Evolutionary conservation across 1,140 invertebrate species (phyloP).

Genomic region (Dysdera silvatica): DNA sequence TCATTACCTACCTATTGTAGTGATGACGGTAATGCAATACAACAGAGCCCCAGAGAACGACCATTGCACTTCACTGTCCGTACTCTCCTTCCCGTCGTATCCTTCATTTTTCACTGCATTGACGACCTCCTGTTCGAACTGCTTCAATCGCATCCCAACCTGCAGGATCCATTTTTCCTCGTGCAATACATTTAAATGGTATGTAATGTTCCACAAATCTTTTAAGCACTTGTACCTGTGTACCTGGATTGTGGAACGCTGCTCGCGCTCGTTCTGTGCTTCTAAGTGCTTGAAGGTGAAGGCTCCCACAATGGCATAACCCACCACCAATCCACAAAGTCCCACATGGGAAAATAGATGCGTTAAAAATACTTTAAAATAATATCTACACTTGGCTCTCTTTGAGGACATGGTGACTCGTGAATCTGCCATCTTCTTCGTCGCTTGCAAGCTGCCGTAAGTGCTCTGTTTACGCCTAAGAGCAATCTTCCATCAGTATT

Average conservation of each 20-base stretch:
- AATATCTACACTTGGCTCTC: slow-evolving; percentile 34
- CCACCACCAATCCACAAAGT: slow-evolving; percentile 84
- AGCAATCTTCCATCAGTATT: no score
- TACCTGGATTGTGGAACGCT: slow-evolving; percentile 31
- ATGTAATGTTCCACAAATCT: slow-evolving; percentile 63
- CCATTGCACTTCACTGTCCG: slow-evolving; percentile 61
- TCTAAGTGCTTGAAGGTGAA: slow-evolving; percentile 84
- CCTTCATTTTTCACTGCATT: slow-evolving; percentile 61
- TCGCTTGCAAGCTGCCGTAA: no score
- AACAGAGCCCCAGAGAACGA: slow-evolving; percentile 67
- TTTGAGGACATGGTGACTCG: slow-evolving; percentile 14
- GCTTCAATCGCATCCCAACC: slow-evolving; percentile 62
- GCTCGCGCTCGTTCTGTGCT: slow-evolving; percentile 52
- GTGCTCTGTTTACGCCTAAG: no score
- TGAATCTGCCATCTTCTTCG: slow-evolving; percentile 20
- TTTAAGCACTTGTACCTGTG: slow-evolving; percentile 35
- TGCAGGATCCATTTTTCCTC: slow-evolving; percentile 61
- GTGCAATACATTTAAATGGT: slow-evolving; percentile 65
- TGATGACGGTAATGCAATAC: slow-evolving; percentile 73
- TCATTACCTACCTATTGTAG: slow-evolving; percentile 70
- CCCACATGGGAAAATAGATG: slow-evolving; percentile 67
- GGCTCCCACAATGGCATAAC: slow-evolving; percentile 89
- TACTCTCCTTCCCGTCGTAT: slow-evolving; percentile 62
- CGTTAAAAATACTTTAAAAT: slow-evolving; percentile 41
- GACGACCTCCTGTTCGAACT: slow-evolving; percentile 68